Percentiles rank a stretch among this genome's conserved stretches.
phyloP scores from a whole-genome alignment of 2,888 invertebrate species.

The Muschampia staudingeri region DNA sequence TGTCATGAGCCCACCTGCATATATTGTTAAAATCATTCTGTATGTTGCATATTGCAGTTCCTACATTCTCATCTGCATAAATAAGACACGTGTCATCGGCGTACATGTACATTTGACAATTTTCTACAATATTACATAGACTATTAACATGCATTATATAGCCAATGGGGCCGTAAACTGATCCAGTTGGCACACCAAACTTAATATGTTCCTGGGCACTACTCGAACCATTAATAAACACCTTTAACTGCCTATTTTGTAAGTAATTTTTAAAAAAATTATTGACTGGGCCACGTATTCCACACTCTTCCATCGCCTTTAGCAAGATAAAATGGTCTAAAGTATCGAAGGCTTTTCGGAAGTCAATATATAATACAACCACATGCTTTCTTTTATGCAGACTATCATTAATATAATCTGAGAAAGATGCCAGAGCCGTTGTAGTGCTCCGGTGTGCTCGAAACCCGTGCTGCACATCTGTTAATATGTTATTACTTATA shows the following conservation, averaged over 20 bases:
- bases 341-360: background rate
- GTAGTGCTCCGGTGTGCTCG: background rate
- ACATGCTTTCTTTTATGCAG: background rate
- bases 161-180: background rate
- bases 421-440: background rate
- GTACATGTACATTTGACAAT: constrained; percentile 6
- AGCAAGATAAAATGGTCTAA: background rate
- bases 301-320: too few relatives aligned
- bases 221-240: background rate
- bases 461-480: constrained; percentile 22
- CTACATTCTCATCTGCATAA: constrained; percentile 20
- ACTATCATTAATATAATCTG: background rate
- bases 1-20: constrained; percentile 37
- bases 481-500: background rate
- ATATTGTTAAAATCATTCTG: constrained; percentile 28
- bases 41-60: background rate
- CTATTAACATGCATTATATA: constrained; percentile 13
- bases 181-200: background rate
- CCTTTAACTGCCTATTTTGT: background rate
- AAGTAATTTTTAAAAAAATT: background rate
- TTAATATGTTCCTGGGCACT: background rate
- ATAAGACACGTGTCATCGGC: background rate
- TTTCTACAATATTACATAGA: background rate
- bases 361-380: background rate
- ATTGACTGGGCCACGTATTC: background rate